Base-by-base conservation (phyloP, 2,888 invertebrate species). In the Ypsolopha sequella region DNA sequence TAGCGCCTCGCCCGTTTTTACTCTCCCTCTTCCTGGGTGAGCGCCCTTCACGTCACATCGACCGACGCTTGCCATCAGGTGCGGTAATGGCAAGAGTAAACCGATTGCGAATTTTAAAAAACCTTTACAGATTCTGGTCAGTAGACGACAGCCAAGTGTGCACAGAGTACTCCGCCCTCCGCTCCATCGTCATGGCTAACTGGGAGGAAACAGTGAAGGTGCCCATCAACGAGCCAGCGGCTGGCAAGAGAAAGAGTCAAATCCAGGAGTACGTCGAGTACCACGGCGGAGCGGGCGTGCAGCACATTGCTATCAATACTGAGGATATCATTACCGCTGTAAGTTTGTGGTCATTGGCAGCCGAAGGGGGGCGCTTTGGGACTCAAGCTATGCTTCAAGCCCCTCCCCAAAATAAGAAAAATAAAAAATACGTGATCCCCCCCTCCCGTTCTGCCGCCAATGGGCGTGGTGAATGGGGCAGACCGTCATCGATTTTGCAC, bases 191-290 rank as follows among this genome's bases (percentile, higher is more conserved):
- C 0, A 95, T 99, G 90, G 94, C 96, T 1, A 99, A 99, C 76
- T 98, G 92, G 87, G 98, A 99, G 70, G 99, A 99, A 78, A 98
- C 95, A 0, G 93, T 99, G 6, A 97, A 96, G 82, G 76, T 99
- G 91, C 99, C 99, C 7, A 96, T 99, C 64, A 99, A 99, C 75
- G 99, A 99, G 75, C 99, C 99, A 3, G 99, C 99, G 0, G 78
- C 90, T 0, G 98, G 98, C 3, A 96, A 95, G 74, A 94, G 93
- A 82, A 97, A 96, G 76, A 98, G 98, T 56, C 99, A 99, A 87
- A 99, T 99, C 60, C 94, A 98, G 74, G 99, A 99, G 76, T 99
- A 95, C 72, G 97, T 99, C 43, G 98, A 99, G 65, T 99, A 98
- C 73, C 97, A 99, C 70, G 99, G 98, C 0, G 97, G 98, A 0